Base-by-base conservation (phyloP, 2,888 invertebrate species). In the Malachius bipustulatus region DNA sequence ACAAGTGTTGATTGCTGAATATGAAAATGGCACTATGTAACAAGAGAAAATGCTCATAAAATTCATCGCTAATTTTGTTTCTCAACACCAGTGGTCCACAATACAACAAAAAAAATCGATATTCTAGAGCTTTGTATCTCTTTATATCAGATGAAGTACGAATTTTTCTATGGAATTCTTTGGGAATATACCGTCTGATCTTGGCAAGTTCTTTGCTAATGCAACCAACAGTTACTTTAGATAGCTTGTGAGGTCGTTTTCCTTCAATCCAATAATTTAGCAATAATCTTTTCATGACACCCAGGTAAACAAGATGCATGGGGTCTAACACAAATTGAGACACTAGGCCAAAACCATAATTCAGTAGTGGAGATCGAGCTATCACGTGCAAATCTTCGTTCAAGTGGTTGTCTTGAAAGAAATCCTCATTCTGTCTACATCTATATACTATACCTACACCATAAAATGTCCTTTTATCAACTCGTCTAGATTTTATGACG, bases 251-350 rank as follows among this genome's bases (percentile, higher is more conserved):
- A n/a, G 14, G 26, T 36, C 32, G 11, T 30, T 30, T 19, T 36
- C 31, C 32, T n/a, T n/a, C n/a, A n/a, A n/a, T n/a, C n/a, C n/a
- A n/a, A n/a, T n/a, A n/a, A n/a, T n/a, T n/a, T n/a, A n/a, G n/a
- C 14, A 44, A 26, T 14, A 40, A 30, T 24, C 42, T 28, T 38
- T 36, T 42, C 2, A 33, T 30, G 26, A 42, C 44, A 14, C 44
- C 44, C 15, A 42, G 12, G 27, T 16, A 44, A 26, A 44, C 26
- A 15, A 41, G 10, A 39, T 43, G 43, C 41, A 43, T 39, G 2
- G 39, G 39, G 30, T 43, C 43, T 10, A 42, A 26, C 2, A 35
- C 39, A 28, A 41, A 30, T 34, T 42, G 31, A 13, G 34, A 26
- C n/a, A 42, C 38, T 26, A 42, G 19, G 24, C 33, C 33, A 9